These are phyloP conservation scores for Drosophila crucigera DNA, from an alignment of 2,888 invertebrate genomes.

Conservation along the genomic window DNA sequence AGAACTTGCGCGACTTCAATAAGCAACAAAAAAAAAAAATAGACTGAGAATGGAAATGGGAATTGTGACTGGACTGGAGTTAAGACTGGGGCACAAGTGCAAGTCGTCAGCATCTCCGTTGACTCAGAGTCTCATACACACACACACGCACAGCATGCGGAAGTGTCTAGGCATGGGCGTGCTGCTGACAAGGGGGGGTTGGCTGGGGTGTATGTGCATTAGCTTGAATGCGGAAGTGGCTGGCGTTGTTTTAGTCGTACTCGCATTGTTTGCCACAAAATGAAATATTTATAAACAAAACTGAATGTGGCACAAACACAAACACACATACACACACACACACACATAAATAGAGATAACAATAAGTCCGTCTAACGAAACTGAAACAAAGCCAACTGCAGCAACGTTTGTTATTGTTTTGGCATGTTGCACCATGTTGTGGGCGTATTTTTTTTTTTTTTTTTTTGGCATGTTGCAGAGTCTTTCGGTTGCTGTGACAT, in stretches of 20 bases:
- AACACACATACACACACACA: neutral
- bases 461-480: constrained; percentile 9
- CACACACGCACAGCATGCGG: constrained; percentile 48
- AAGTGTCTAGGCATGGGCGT: constrained; percentile 24
- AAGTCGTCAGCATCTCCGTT: constrained; percentile 27
- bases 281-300: constrained; percentile 75
- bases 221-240: constrained; percentile 65
- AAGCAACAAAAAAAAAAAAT: constrained; percentile 40
- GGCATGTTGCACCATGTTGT: constrained; percentile 11
- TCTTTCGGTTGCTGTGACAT: constrained; percentile 6
- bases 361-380: constrained; percentile 38
- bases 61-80: constrained; percentile 17
- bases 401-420: constrained; percentile 13
- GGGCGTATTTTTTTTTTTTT: neutral
- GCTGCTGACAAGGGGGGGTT: neutral
- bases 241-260: constrained; percentile 49
- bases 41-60: constrained; percentile 19
- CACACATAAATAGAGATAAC: constrained; percentile 45
- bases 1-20: constrained; percentile 59
- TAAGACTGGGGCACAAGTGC: constrained; percentile 53
- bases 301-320: constrained; percentile 69
- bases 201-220: constrained; percentile 4
- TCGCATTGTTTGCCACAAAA: constrained; percentile 69
- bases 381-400: constrained; percentile 39
- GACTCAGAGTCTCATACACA: constrained; percentile 25